These are phyloP conservation scores for Amphibalanus amphitrite DNA, from an alignment of 1,140 invertebrate species.

Conservation along the genomic window DNA sequence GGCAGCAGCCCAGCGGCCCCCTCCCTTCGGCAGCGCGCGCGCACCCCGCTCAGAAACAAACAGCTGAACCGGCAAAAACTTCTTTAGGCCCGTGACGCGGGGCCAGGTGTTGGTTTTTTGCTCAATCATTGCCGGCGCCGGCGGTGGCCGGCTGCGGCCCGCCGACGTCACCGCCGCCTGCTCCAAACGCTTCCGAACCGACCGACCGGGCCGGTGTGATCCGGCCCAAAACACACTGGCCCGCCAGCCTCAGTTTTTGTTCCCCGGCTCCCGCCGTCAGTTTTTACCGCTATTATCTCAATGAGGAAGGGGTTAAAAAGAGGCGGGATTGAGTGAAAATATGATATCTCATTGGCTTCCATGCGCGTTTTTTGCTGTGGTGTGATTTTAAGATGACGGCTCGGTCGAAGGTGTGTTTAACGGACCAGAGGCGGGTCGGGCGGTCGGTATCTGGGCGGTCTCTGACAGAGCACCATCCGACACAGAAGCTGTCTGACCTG, in stretches of 20 bases:
- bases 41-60: neutral
- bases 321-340: conserved; percentile 1
- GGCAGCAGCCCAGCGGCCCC: neutral
- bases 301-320: neutral
- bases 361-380: neutral
- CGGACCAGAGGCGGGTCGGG: neutral
- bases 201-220: neutral
- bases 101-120: neutral
- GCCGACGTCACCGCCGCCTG: no score
- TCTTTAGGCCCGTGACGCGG: neutral
- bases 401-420: neutral
- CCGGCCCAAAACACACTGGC: neutral
- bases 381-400: conserved; percentile 1
- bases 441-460: no score
- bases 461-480: no score
- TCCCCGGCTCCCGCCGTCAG: neutral
- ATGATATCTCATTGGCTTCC: conserved; percentile 1
- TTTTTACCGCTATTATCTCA: conserved; percentile 2
- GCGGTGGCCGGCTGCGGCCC: no score
- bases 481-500: no score
- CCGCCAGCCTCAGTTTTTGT: neutral
- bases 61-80: neutral
- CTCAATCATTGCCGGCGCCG: neutral
- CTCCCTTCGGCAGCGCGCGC: no score
- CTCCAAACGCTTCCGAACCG: neutral